A percentile compares a stretch with the other conserved stretches of the same genome.
phyloP scores from a whole-genome alignment of 2,113 vertebrate genomes.

The Microtus richardsoni region DNA sequence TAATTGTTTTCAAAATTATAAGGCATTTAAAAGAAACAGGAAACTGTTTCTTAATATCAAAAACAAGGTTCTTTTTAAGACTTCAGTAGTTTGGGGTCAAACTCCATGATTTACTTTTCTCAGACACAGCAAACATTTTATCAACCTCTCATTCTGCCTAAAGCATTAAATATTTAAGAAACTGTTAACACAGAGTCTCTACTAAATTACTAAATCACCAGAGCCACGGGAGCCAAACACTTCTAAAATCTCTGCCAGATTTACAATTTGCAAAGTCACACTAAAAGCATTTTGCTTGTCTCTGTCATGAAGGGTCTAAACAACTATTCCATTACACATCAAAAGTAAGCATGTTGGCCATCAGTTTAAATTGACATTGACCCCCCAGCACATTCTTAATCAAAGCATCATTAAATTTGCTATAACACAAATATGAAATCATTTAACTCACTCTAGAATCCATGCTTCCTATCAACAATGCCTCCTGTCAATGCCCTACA shows the following conservation, averaged over 20 bases:
- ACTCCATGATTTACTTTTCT: conserved; percentile 50
- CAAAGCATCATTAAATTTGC: not conserved
- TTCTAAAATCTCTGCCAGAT: conserved; percentile 70
- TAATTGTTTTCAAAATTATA: conserved; percentile 34
- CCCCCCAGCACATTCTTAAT: not conserved
- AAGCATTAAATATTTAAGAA: conserved; percentile 72
- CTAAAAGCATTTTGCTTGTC: conserved; percentile 53
- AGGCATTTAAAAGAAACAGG: conserved; percentile 32
- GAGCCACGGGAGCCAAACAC: conserved; percentile 52
- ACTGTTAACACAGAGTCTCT: conserved; percentile 53
- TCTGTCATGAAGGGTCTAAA: conserved; percentile 41
- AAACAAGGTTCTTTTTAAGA: conserved; percentile 10
- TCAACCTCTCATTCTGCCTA: conserved; percentile 38
- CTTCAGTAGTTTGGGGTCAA: not conserved
- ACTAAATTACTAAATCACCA: conserved; percentile 68
- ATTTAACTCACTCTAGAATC: not conserved
- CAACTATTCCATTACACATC: not conserved
- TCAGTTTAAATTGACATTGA: conserved; percentile 16
- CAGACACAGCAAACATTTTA: conserved; percentile 60
- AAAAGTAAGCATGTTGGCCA: conserved; percentile 6
- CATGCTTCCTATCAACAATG: not conserved
- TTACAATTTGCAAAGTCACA: conserved; percentile 63
- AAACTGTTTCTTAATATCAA: not conserved
- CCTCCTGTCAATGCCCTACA: not conserved
- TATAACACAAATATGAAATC: not conserved